Percentiles rank a stretch among this genome's conserved stretches.
phyloP scores from a whole-genome alignment of 1,140 invertebrate species.

The Brachionus asplanchnoidis region DNA sequence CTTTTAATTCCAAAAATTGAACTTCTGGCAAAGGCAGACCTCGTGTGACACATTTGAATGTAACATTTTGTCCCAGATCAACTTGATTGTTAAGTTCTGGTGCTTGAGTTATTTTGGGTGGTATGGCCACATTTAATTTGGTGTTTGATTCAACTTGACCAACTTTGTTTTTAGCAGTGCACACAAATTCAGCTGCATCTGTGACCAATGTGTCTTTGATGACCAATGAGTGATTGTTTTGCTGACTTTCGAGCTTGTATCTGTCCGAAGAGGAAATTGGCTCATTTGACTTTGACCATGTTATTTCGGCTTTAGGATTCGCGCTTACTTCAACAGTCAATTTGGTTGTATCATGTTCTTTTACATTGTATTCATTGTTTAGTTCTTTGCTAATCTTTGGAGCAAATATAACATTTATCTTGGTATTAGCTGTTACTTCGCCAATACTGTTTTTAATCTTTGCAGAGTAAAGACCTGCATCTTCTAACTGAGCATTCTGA shows the following conservation, averaged over 20 bases:
- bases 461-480: neutral
- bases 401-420: neutral
- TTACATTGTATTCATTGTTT: neutral
- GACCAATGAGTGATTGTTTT: neutral
- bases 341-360: constrained; percentile 11
- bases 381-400: neutral
- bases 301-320: constrained; percentile 43
- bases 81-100: constrained; percentile 7
- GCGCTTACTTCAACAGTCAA: constrained; percentile 7
- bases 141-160: constrained; percentile 70
- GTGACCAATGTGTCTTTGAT: constrained; percentile 42
- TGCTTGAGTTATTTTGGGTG: neutral
- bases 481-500: neutral
- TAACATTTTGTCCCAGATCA: neutral
- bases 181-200: constrained; percentile 39
- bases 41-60: neutral
- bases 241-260: constrained; percentile 16
- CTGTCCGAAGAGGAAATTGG: neutral
- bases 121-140: constrained; percentile 48
- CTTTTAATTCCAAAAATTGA: neutral
- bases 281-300: constrained; percentile 52
- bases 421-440: neutral
- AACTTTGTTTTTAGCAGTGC: constrained; percentile 73
- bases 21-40: neutral
- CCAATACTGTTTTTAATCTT: constrained; percentile 14